phyloP scores from a whole-genome alignment of 2,113 vertebrate genomes.

The Mastomys natalensis region DNA sequence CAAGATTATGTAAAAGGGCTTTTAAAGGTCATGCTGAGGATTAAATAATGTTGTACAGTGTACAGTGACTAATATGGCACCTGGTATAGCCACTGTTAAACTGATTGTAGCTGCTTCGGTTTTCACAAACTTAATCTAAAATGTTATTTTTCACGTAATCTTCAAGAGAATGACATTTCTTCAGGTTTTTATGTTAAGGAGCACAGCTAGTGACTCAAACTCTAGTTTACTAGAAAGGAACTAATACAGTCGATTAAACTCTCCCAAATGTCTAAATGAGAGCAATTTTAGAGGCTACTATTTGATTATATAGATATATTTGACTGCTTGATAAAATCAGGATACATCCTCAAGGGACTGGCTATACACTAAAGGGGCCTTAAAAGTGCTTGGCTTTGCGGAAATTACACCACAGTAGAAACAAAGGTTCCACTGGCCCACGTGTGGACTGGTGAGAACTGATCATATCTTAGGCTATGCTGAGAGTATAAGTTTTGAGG shows the following conservation, averaged over 20 bases:
- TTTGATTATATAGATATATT: not conserved
- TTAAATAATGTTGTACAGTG: not conserved
- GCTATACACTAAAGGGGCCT: not conserved
- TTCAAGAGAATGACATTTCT: not conserved
- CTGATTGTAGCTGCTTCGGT: not conserved
- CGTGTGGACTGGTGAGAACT: not conserved
- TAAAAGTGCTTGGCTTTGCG: not conserved
- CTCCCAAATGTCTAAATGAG: not conserved
- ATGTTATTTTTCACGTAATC: not conserved
- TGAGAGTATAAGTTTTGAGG: not conserved
- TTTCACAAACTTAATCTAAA: not conserved
- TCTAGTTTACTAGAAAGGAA: conserved; percentile 16
- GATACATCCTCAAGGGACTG: not conserved
- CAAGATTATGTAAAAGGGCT: not conserved
- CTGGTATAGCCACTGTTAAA: not conserved
- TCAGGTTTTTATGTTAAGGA: not conserved
- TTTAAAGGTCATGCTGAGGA: not conserved
- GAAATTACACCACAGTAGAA: not conserved
- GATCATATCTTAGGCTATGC: not conserved
- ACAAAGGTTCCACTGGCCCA: not conserved
- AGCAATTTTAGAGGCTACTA: not conserved
- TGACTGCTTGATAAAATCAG: not conserved
- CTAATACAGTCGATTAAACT: not conserved
- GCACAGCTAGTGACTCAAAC: not conserved
- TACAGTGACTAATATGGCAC: not conserved